Conservation (phyloP, 2,113 vertebrate species). For the Daubentonia madagascariensis region DNA sequence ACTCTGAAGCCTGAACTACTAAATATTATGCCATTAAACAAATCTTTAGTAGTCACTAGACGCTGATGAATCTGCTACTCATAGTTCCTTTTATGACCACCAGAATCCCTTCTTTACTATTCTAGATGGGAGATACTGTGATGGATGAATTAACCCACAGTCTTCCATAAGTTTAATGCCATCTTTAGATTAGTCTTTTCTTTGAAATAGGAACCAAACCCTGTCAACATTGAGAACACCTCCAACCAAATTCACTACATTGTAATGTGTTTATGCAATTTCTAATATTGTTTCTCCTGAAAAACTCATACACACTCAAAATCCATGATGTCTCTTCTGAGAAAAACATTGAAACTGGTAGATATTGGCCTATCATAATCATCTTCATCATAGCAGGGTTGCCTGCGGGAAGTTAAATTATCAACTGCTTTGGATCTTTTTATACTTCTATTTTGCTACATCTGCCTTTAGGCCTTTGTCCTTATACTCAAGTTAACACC, state of each 20-base stretch:
- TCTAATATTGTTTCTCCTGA: background rate
- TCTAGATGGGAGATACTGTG: background rate
- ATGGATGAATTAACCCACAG: background rate
- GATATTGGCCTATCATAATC: background rate
- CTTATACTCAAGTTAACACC: background rate
- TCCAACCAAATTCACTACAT: background rate
- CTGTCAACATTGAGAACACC: background rate
- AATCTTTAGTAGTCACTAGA: background rate
- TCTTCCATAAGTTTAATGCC: background rate
- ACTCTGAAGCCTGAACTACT: background rate
- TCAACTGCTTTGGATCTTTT: background rate
- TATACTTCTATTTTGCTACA: background rate
- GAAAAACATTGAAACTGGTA: background rate
- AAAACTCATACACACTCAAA: background rate
- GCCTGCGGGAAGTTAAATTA: background rate
- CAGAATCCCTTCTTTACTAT: background rate
- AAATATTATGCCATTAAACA: background rate
- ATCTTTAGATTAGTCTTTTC: background rate
- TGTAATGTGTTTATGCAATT: background rate
- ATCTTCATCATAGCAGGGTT: background rate
- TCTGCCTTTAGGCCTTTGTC: background rate
- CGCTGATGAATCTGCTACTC: background rate
- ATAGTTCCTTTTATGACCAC: background rate
- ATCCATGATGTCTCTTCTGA: background rate
- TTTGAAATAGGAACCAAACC: background rate